phyloP scores from a whole-genome alignment of 2,113 vertebrate species.

The Patagioenas fasciata region DNA sequence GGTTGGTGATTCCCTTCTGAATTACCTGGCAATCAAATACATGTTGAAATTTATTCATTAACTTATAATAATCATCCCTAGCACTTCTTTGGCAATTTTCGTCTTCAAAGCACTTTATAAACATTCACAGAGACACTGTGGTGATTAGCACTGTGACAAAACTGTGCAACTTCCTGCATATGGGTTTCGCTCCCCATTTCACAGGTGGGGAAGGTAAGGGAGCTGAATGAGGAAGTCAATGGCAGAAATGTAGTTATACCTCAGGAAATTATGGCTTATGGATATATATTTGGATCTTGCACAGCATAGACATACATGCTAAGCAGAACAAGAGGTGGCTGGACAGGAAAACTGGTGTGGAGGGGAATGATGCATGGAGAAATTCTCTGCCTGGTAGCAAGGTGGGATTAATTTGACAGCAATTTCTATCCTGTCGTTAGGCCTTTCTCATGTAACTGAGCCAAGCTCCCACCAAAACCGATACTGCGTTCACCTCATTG shows the following conservation, averaged over 20 bases:
- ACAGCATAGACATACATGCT: neutral
- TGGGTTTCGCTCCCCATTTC: neutral
- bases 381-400: neutral
- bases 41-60: constrained; percentile 63
- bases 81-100: constrained; percentile 50
- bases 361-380: neutral
- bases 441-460: neutral
- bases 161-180: neutral
- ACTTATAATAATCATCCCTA: constrained; percentile 61
- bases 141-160: neutral
- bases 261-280: neutral
- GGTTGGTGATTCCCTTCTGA: constrained; percentile 64
- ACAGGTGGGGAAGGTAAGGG: neutral
- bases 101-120: constrained; percentile 50
- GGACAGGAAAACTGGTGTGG: neutral
- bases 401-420: neutral
- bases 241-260: neutral
- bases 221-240: neutral
- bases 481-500: neutral
- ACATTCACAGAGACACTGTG: neutral
- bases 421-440: neutral
- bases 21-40: constrained; percentile 68
- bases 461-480: neutral
- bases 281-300: neutral
- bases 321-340: neutral